Evolutionary conservation across 2,113 vertebrate genomes (phyloP).

Genomic region (Beaufortia kweichowensis): DNA sequence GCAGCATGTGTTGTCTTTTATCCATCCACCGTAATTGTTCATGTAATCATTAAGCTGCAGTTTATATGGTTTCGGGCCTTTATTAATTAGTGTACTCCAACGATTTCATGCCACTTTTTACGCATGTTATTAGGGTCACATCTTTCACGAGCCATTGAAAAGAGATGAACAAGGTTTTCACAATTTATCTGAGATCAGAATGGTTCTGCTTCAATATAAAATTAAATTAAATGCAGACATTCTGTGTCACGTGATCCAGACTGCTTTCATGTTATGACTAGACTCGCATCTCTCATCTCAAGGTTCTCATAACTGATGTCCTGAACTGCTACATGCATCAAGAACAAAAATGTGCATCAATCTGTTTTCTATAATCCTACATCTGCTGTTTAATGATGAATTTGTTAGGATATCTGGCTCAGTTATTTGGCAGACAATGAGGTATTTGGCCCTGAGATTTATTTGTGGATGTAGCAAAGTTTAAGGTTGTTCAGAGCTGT

Average conservation of each 20-base stretch:
- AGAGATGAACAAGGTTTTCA: constrained; percentile 49
- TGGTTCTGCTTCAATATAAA: constrained; percentile 3
- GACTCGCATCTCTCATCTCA: background rate
- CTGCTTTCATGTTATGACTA: constrained; percentile 40
- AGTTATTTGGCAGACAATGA: constrained; percentile 3
- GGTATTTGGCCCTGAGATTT: constrained; percentile 11
- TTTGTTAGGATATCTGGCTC: constrained; percentile 23
- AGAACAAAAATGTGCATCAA: too few species aligned
- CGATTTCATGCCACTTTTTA: constrained; percentile 50
- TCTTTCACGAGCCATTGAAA: constrained; percentile 48
- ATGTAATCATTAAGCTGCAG: constrained; percentile 55
- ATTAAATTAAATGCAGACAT: constrained; percentile 30
- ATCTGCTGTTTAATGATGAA: constrained; percentile 6
- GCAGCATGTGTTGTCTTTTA: constrained; percentile 52
- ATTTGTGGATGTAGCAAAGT: constrained; percentile 16
- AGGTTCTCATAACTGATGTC: background rate
- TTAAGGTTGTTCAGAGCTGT: constrained; percentile 13
- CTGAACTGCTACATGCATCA: too few species aligned
- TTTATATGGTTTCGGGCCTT: constrained; percentile 56
- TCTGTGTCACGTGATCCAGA: constrained; percentile 12
- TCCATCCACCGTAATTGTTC: constrained; percentile 51
- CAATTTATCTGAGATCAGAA: constrained; percentile 20
- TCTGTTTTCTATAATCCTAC: background rate
- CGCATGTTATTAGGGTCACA: constrained; percentile 50
- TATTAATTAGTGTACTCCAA: constrained; percentile 55